These are phyloP conservation scores for Parus major DNA, from an alignment of 2,113 vertebrate genomes.

Conservation along the genomic window DNA sequence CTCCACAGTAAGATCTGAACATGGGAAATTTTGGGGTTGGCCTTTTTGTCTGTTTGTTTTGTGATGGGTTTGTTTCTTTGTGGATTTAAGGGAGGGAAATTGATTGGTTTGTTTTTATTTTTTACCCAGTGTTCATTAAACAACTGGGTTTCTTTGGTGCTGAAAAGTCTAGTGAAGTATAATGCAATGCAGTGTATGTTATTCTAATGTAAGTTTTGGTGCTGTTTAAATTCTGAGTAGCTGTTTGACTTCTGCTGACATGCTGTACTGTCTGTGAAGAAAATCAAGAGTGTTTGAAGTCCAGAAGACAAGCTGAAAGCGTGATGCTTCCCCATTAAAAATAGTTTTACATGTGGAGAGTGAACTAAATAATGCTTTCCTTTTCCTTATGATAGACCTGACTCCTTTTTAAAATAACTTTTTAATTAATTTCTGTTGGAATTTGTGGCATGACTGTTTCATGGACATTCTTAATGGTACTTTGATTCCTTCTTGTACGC, in stretches of 20 bases:
- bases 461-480: background rate
- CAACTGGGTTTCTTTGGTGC: background rate
- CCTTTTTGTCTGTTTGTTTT: background rate
- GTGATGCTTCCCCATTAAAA: background rate
- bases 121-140: background rate
- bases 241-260: background rate
- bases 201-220: background rate
- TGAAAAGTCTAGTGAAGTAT: background rate
- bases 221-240: background rate
- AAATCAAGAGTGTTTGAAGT: background rate
- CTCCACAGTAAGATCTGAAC: background rate
- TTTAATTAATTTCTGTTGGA: background rate
- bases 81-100: background rate
- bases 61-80: background rate
- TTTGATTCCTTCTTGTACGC: conserved; percentile 25
- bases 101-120: background rate
- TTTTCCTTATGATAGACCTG: background rate
- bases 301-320: background rate
- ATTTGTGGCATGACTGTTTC: background rate
- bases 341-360: background rate
- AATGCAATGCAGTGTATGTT: background rate
- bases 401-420: background rate
- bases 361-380: background rate
- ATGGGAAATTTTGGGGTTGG: background rate
- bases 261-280: background rate